phyloP scores from a whole-genome alignment of 1,140 invertebrate genomes.

The Aricia agestis region DNA sequence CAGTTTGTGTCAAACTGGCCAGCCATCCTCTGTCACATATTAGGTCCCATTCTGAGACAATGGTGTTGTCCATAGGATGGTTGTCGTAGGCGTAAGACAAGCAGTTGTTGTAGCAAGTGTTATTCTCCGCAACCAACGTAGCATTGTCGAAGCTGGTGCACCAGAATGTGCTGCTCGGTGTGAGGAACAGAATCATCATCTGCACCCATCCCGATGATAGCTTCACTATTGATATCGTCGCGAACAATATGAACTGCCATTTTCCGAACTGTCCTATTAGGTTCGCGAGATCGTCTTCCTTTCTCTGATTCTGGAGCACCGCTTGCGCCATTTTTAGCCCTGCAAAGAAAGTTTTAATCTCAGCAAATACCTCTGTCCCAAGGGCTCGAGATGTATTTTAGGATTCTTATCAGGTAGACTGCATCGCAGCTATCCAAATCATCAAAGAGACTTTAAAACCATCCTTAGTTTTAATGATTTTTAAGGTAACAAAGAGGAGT shows the following conservation, averaged over 20 bases:
- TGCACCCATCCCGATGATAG: slow-evolving; percentile 77
- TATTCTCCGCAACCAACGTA: slow-evolving; percentile 33
- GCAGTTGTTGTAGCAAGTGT: slow-evolving; percentile 51
- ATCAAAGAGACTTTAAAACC: too few relatives aligned
- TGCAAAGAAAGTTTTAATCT: neutral
- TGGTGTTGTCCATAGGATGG: slow-evolving; percentile 65
- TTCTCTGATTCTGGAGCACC: slow-evolving; percentile 30
- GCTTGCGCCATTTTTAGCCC: slow-evolving; percentile 44
- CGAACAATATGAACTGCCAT: slow-evolving; percentile 76
- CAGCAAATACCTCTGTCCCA: too few relatives aligned
- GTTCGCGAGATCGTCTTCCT: slow-evolving; percentile 50
- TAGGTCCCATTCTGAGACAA: slow-evolving; percentile 75
- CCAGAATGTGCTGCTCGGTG: slow-evolving; percentile 41
- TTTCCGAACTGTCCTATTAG: slow-evolving; percentile 75
- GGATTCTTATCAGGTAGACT: too few relatives aligned
- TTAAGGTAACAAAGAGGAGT: too few relatives aligned
- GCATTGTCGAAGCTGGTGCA: slow-evolving; percentile 43
- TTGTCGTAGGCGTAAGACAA: slow-evolving; percentile 61
- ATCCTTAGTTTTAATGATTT: too few relatives aligned
- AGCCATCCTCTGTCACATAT: slow-evolving; percentile 69
- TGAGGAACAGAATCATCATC: slow-evolving; percentile 73
- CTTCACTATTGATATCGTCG: slow-evolving; percentile 74
- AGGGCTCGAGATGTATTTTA: too few relatives aligned
- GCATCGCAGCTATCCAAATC: too few relatives aligned
- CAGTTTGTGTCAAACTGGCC: slow-evolving; percentile 72